Conservation (phyloP, 1,140 invertebrate genomes). For the Drosophila tropicalis region DNA sequence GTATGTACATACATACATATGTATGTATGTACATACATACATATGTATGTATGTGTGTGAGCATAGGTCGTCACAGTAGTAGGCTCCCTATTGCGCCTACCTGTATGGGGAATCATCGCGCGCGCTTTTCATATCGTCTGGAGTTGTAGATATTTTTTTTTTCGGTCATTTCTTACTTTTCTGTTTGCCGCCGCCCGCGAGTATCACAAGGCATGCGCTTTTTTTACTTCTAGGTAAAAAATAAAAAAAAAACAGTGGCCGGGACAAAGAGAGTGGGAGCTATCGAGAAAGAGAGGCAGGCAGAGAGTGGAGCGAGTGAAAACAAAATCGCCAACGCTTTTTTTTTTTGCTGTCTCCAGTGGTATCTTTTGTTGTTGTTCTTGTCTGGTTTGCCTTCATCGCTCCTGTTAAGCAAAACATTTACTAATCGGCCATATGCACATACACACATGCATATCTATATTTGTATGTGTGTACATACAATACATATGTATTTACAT, state of each 20-base stretch:
- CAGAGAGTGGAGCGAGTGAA: not conserved
- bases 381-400: not conserved
- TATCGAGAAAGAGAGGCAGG: not conserved
- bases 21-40: slow-evolving; percentile 15
- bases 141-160: slow-evolving; percentile 5
- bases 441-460: not conserved
- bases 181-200: slow-evolving; percentile 1
- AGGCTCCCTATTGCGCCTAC: not conserved
- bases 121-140: slow-evolving; percentile 5
- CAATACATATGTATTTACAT: not conserved
- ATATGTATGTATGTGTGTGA: not conserved
- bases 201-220: slow-evolving; percentile 6
- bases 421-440: slow-evolving; percentile 4
- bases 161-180: not conserved
- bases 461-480: not conserved
- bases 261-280: not conserved
- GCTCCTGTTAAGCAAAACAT: not conserved
- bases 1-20: slow-evolving; percentile 21
- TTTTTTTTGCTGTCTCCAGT: not conserved
- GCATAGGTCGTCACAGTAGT: not conserved
- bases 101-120: not conserved
- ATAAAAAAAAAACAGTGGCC: not conserved
- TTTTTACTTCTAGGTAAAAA: slow-evolving; percentile 7
- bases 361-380: not conserved
- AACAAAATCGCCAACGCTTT: slow-evolving; percentile 4